Evolutionary conservation across 2,797 vertebrate genomes (phyloP), one percentile per base, ranked within the genome.

Genomic region (Crenuchus spilurus): DNA sequence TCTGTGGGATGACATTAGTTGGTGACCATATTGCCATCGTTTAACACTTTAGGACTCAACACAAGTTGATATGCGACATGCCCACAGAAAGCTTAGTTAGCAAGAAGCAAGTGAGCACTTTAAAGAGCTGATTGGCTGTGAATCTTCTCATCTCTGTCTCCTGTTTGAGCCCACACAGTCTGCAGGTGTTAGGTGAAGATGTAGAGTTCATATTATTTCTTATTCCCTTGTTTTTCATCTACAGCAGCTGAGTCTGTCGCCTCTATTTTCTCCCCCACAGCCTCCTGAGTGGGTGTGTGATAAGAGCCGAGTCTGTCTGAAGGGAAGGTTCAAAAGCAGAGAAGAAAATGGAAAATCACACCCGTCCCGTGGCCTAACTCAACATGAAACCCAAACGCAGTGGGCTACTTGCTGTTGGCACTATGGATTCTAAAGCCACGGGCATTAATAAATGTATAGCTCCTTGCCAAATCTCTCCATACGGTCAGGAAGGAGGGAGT

Each of bases 291-390:
- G 49, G 13, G 30, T 70, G 52, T 73, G 60, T 66, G 74, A 79
- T 35, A 58, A 37, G 26, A 60, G 61, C 39, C 52, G 44, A 37
- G 1, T 8, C 26, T 31, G 51, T 31, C 14, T 30, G 26, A 54
- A 28, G 49, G 49, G 46, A 62, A 79, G 64, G 52, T 49, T 42
- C 64, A 75, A 61, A 26, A 65, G 69, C 51, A 57, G 73, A 70
- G 4, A 46, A 39, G 33, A 74, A 70, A 58, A 61, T 57, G 3
- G 31, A 60, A 54, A 64, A 60, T 72, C 49, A 51, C 49, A 63
- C 68, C 65, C n/a, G 58, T 54, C 62, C 51, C 46, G 13, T 41
- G 18, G 24, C 60, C 42, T 58, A 20, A 10, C 67, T 60, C 39
- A 18, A 28, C 51, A 57, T 46, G 69, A 66, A 35, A 41, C 10